phyloP scores from a whole-genome alignment of 2,113 vertebrate species.

The Aphelocoma coerulescens region DNA sequence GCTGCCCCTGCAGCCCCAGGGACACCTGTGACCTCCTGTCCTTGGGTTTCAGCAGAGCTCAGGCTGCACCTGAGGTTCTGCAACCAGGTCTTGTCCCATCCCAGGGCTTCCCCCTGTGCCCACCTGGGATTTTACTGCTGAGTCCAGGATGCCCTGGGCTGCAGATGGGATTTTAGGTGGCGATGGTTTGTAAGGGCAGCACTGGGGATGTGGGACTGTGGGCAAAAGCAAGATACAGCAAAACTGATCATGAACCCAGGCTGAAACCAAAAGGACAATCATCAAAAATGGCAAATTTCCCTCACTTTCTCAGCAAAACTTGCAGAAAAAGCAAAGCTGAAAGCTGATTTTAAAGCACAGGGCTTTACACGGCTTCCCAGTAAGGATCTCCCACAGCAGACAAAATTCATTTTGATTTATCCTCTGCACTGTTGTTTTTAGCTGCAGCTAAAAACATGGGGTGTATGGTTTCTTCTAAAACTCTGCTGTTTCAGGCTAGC shows the following conservation, averaged over 20 bases:
- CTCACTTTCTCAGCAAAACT: background rate
- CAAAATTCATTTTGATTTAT: background rate
- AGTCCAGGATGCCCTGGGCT: background rate
- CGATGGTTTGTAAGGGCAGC: background rate
- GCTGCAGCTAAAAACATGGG: background rate
- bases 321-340: background rate
- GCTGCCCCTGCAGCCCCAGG: background rate
- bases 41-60: background rate
- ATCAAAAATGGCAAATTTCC: background rate
- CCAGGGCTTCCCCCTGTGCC: rapidly evolving
- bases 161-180: background rate
- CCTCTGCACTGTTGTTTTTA: background rate
- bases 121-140: background rate
- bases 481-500: background rate
- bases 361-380: background rate
- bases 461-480: background rate
- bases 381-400: background rate
- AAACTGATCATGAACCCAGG: background rate
- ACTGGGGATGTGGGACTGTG: rapidly evolving
- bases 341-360: background rate
- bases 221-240: background rate
- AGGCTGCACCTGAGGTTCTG: background rate
- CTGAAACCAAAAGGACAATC: background rate
- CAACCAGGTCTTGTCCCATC: rapidly evolving
- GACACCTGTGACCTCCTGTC: rapidly evolving